Conservation (phyloP, 1,140 invertebrate species). For the Ceratoteleas bidentatus region DNA sequence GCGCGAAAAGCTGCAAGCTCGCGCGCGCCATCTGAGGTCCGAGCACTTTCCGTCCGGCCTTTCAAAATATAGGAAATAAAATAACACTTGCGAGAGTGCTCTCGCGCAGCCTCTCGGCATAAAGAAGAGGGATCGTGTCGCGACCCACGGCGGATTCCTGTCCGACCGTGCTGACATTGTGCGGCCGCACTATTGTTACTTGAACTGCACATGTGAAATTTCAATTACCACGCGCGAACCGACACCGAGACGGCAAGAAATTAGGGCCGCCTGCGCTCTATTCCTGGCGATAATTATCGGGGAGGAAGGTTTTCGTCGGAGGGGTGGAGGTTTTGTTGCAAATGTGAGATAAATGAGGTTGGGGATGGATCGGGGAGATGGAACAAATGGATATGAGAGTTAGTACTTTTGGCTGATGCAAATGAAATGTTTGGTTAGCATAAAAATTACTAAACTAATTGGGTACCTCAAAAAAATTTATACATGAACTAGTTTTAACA, state of each 20-base stretch:
- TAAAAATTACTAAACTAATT: too few species aligned
- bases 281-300: too few species aligned
- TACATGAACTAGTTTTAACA: too few species aligned
- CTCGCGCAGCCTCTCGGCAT: constrained; percentile 60
- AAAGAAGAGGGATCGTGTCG: constrained; percentile 69
- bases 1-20: constrained; percentile 54
- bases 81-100: constrained; percentile 69
- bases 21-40: constrained; percentile 58
- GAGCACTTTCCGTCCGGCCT: constrained; percentile 67
- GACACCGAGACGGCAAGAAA: neutral
- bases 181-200: constrained; percentile 46
- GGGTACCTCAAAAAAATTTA: too few species aligned
- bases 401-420: too few species aligned
- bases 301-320: too few species aligned
- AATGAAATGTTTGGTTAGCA: too few species aligned
- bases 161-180: constrained; percentile 46
- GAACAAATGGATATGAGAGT: too few species aligned
- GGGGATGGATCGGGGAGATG: too few species aligned
- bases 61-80: constrained; percentile 70
- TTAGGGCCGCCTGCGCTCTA: too few species aligned
- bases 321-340: too few species aligned
- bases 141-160: constrained; percentile 45
- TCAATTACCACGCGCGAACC: constrained; percentile 37
- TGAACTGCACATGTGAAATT: constrained; percentile 53
- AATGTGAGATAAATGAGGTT: too few species aligned